Percentiles rank a stretch among this genome's conserved stretches.
Evolutionary conservation across 2,888 invertebrate species (phyloP).

Genomic region (Cynaeus angustus): DNA sequence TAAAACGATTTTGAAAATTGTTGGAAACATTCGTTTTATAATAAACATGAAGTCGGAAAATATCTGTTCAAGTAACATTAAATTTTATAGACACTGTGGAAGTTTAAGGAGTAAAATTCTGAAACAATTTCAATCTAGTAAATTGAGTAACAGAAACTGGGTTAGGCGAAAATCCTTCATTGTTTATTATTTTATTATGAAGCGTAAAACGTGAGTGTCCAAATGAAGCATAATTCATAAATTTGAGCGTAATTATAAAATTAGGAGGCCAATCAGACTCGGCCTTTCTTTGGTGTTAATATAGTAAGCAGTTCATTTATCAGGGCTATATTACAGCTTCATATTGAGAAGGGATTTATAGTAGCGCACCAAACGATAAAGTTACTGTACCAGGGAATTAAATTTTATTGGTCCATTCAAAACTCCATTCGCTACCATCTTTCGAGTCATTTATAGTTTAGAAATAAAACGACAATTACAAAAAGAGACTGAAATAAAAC

Average conservation of each 20-base stretch:
- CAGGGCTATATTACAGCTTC: constrained; percentile 38
- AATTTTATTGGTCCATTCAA: constrained; percentile 56
- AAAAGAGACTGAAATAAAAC: constrained; percentile 51
- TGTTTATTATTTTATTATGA: constrained; percentile 13
- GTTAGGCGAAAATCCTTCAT: constrained; percentile 3
- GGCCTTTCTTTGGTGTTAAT: constrained; percentile 35
- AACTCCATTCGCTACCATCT: constrained; percentile 53
- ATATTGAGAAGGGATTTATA: constrained; percentile 46
- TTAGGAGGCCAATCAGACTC: constrained; percentile 17
- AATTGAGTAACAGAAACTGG: constrained; percentile 23
- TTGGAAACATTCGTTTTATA: constrained; percentile 34
- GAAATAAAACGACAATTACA: constrained; percentile 51
- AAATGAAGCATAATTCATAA: constrained; percentile 14
- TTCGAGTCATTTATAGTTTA: constrained; percentile 53
- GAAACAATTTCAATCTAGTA: constrained; percentile 37
- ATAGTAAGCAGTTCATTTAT: constrained; percentile 39
- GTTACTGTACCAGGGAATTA: constrained; percentile 51
- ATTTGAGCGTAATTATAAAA: constrained; percentile 21
- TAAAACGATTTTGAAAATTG: constrained; percentile 36
- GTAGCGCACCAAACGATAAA: constrained; percentile 47
- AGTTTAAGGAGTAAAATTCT: constrained; percentile 37
- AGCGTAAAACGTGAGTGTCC: not conserved
- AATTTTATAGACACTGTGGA: constrained; percentile 40
- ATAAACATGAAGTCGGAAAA: constrained; percentile 31
- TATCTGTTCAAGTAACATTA: constrained; percentile 38